A percentile compares a stretch with the other conserved stretches of the same genome.
These are phyloP conservation scores for Mastomys coucha DNA, from an alignment of 2,113 vertebrate species.

Conservation along the genomic window DNA sequence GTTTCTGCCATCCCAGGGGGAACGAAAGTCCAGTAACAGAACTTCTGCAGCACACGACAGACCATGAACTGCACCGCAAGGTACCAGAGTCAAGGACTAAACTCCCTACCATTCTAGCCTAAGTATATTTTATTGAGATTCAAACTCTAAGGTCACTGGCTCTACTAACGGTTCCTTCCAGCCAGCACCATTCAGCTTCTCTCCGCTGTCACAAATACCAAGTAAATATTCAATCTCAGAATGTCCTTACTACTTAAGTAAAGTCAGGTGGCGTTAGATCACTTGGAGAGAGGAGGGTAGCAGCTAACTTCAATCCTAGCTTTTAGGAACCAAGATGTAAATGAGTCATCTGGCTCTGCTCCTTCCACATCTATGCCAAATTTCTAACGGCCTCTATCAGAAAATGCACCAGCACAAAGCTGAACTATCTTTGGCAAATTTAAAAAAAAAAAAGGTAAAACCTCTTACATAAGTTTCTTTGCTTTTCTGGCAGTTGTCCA, in stretches of 20 bases:
- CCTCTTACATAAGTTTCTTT: conserved; percentile 52
- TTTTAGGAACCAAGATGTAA: neutral
- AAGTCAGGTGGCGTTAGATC: neutral
- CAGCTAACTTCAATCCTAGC: neutral
- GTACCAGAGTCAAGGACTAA: neutral
- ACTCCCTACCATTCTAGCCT: neutral
- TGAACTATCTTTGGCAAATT: conserved; percentile 61
- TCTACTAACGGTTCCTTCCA: neutral
- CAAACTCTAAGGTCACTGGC: neutral
- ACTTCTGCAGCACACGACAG: neutral
- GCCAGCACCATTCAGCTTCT: neutral
- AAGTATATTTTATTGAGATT: neutral
- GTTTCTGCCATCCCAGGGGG: neutral
- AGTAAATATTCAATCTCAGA: conserved; percentile 9
- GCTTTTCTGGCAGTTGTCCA: conserved; percentile 53
- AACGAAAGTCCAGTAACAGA: neutral
- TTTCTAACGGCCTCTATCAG: conserved; percentile 23
- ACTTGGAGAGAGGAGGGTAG: neutral
- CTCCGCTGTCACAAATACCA: neutral
- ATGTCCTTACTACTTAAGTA: neutral
- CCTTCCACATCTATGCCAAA: neutral
- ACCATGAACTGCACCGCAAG: fast-evolving
- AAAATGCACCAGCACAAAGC: conserved; percentile 56
- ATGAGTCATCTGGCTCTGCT: neutral
- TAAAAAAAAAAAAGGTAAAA: neutral